Evolutionary conservation across 2,797 vertebrate genomes (phyloP).

Genomic region (Anguilla anguilla): DNA sequence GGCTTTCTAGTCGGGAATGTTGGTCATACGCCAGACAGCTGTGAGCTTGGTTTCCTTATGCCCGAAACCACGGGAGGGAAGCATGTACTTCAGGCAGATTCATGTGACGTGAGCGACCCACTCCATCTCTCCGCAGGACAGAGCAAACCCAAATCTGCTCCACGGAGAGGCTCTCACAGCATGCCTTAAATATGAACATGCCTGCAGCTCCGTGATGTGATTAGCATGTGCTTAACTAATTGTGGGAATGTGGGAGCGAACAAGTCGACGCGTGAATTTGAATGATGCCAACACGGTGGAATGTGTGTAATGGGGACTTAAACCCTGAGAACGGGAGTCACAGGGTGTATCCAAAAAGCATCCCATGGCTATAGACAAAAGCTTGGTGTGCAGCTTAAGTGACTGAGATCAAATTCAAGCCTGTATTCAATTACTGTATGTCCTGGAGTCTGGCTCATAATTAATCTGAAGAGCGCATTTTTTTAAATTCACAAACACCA

Average conservation of each 20-base stretch:
- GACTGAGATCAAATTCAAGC: background rate
- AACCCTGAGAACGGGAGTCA: background rate
- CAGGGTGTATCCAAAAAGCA: background rate
- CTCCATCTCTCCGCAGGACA: background rate
- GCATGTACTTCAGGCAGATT: background rate
- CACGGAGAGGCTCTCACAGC: background rate
- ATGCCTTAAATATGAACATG: background rate
- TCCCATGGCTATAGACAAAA: background rate
- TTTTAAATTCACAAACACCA: background rate
- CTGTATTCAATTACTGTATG: background rate
- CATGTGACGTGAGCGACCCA: background rate
- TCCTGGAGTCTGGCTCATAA: background rate
- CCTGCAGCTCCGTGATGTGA: background rate
- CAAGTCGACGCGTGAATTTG: background rate
- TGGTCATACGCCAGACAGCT: background rate
- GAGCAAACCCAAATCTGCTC: background rate
- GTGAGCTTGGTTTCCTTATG: background rate
- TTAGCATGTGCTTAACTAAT: constrained; percentile 1
- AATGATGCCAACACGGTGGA: background rate
- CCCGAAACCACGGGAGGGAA: background rate
- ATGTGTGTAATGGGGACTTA: background rate
- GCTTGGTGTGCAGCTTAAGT: background rate
- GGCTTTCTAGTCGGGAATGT: background rate
- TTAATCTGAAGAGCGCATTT: background rate
- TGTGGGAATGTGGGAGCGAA: background rate